phyloP scores from a whole-genome alignment of 1,140 invertebrate species.

The Pogonomyrmex californicus region DNA sequence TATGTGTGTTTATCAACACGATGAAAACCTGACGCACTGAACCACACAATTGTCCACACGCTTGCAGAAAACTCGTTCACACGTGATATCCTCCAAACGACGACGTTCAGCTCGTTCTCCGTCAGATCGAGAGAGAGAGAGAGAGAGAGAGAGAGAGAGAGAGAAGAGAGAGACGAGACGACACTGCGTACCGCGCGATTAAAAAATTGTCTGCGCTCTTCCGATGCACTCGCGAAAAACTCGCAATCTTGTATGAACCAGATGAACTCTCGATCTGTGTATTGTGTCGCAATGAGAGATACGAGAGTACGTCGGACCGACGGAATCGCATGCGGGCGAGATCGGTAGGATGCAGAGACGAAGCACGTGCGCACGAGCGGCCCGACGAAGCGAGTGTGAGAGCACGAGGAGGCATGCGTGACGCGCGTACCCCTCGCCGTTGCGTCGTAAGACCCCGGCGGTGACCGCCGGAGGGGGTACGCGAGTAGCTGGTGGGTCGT shows the following conservation, averaged over 20 bases:
- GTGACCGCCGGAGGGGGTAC: conserved; percentile 63
- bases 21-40: not conserved
- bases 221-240: not conserved
- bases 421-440: conserved; percentile 52
- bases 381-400: conserved; percentile 75
- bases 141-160: too few species aligned
- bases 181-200: not conserved
- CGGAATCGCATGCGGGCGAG: conserved; percentile 39
- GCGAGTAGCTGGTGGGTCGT: not conserved
- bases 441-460: conserved; percentile 69
- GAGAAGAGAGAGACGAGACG: too few species aligned
- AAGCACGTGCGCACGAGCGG: conserved; percentile 69
- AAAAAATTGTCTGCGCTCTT: not conserved
- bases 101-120: not conserved
- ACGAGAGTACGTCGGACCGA: not conserved
- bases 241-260: not conserved
- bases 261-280: not conserved
- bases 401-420: conserved; percentile 72
- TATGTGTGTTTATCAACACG: not conserved
- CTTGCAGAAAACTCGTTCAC: not conserved
- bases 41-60: not conserved
- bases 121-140: not conserved
- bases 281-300: not conserved
- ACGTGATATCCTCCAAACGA: not conserved
- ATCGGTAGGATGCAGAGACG: conserved; percentile 53